Conservation (phyloP, 2,113 vertebrate species). For the Microtus richardsoni region DNA sequence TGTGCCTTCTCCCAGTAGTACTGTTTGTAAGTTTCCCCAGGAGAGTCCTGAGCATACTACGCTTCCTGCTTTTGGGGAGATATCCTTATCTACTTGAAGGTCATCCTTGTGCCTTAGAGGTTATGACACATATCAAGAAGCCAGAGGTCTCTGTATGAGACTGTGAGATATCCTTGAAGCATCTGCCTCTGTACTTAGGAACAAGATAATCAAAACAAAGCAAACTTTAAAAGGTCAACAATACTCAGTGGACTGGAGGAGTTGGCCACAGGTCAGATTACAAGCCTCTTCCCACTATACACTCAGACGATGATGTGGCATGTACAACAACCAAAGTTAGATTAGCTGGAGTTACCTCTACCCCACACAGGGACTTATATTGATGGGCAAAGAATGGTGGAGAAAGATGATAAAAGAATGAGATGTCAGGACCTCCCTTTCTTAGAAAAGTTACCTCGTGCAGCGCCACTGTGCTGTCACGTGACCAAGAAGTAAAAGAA, state of each 20-base stretch:
- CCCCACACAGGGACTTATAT: neutral
- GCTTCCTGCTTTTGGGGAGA: no score
- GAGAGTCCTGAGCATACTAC: no score
- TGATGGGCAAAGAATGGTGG: neutral
- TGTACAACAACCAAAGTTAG: neutral
- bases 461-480: neutral
- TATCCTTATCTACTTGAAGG: no score
- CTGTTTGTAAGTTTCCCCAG: no score
- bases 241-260: neutral
- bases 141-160: no score
- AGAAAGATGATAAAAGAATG: neutral
- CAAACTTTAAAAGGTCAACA: neutral
- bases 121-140: no score
- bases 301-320: neutral
- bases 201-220: neutral
- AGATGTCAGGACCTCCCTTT: neutral
- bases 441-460: neutral
- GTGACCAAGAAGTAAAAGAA: neutral
- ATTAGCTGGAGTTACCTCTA: neutral
- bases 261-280: neutral
- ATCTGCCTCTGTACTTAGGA: neutral
- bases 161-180: no score
- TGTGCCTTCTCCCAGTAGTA: no score
- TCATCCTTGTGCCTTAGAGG: no score
- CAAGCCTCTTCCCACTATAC: neutral